A percentile compares a stretch with the other conserved stretches of the same genome.
phyloP scores from a whole-genome alignment of 2,888 invertebrate genomes.

The Syrphus vitripennis region DNA sequence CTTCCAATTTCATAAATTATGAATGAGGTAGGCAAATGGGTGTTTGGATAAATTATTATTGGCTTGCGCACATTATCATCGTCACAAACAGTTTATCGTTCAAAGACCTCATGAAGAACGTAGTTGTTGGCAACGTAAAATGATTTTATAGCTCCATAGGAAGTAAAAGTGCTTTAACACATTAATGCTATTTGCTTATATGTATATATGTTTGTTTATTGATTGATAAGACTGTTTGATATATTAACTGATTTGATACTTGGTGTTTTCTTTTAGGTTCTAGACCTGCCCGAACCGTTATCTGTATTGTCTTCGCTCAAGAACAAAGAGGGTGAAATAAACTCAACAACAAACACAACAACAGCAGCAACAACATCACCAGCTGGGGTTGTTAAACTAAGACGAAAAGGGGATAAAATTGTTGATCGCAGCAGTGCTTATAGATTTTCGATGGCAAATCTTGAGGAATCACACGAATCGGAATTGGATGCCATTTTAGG shows the following conservation, averaged over 20 bases:
- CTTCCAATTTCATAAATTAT: slow-evolving; percentile 1
- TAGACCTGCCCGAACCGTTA: slow-evolving; percentile 70
- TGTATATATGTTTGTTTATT: not conserved
- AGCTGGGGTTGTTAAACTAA: slow-evolving; percentile 64
- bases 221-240: slow-evolving; percentile 39
- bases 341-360: slow-evolving; percentile 1
- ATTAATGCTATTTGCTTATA: not conserved
- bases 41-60: slow-evolving; percentile 42
- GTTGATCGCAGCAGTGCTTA: slow-evolving; percentile 77
- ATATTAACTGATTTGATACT: slow-evolving; percentile 19
- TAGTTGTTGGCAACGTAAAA: not conserved
- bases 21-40: slow-evolving; percentile 25
- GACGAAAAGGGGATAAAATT: slow-evolving; percentile 57
- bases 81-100: slow-evolving; percentile 58
- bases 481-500: slow-evolving; percentile 98
- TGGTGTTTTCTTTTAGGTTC: slow-evolving; percentile 41
- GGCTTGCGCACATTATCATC: slow-evolving; percentile 43
- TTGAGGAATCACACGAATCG: slow-evolving; percentile 97
- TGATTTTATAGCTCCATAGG: slow-evolving; percentile 9
- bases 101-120: slow-evolving; percentile 59
- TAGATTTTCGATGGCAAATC: slow-evolving; percentile 97
- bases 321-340: slow-evolving; percentile 58
- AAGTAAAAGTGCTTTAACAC: slow-evolving; percentile 28
- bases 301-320: slow-evolving; percentile 66
- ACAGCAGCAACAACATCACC: slow-evolving; percentile 40